Base-by-base conservation (phyloP, 2,888 invertebrate genomes). In the Diadegma fenestrale region DNA sequence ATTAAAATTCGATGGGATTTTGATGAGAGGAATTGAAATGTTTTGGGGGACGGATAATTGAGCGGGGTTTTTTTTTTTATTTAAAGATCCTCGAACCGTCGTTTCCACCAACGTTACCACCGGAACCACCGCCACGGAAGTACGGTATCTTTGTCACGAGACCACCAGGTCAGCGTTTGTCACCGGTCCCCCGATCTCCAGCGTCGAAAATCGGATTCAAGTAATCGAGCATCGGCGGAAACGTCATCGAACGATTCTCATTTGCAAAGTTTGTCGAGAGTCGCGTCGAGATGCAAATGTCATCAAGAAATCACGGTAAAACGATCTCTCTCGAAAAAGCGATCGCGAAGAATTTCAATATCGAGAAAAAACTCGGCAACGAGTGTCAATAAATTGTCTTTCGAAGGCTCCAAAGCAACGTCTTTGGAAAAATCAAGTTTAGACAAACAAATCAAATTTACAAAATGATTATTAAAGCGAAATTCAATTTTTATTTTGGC, bases 91-190 rank as follows among this genome's bases (percentile, higher is more conserved):
- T 93, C 85, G 93, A 92, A 72, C 93, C 93, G 80, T 93, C 93
- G 54, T 93, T 93, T 82, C 92, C 93, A 58, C 91, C 93, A 76
- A 80, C 90, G 6, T 58, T 81, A 41, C 91, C 92, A 48, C 90
- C 90, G 41, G 91, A 92, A 84, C 92, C 92, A 12, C 92, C 92
- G 30, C 93, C 91, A 45, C 89, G 92, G 48, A 93, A 93, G 77
- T 93, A 93, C 83, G 93, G 93, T 45, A 92, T 92, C 90, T 93
- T 91, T 89, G 92, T 92, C 86, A 85, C 89, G 87, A 90, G 93
- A 86, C 92, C 93, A 83, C 88, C 89, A 81, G 89, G 90, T 26
- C 89, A 89, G 43, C 91, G 88, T 64, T 71, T 87, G 66, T 43
- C 88, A 69, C 41, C 69, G 61, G 84, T 88, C 77, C 14, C 87